Evolutionary conservation across 2,113 vertebrate genomes (phyloP).

Genomic region (Mormyrus lacerda): DNA sequence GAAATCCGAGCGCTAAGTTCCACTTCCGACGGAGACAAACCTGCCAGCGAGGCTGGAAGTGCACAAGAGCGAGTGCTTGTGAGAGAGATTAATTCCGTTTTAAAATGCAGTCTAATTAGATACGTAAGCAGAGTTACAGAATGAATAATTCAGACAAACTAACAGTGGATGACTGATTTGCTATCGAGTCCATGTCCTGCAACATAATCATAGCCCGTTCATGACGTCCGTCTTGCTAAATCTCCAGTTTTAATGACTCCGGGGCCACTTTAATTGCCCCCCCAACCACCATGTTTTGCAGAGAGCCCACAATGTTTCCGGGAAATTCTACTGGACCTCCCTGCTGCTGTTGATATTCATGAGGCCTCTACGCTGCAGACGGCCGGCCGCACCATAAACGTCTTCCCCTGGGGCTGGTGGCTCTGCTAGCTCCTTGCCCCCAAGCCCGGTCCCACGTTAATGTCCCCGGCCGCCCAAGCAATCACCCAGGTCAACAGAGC

Average conservation of each 20-base stretch:
- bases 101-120: conserved; percentile 1
- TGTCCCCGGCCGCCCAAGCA: conserved; percentile 56
- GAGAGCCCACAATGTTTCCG: conserved; percentile 20
- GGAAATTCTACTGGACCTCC: conserved; percentile 33
- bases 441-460: conserved; percentile 52
- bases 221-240: not conserved
- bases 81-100: not conserved
- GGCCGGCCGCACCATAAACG: conserved; percentile 26
- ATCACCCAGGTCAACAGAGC: conserved; percentile 64
- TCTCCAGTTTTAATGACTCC: conserved; percentile 17
- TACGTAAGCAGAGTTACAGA: conserved; percentile 1
- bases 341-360: conserved; percentile 32
- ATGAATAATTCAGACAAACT: conserved; percentile 7
- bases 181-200: not conserved
- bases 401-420: conserved; percentile 41
- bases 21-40: not conserved
- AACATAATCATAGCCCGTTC: not conserved
- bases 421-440: conserved; percentile 43
- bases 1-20: not conserved
- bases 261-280: conserved; percentile 9
- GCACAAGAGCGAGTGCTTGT: not conserved
- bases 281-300: not conserved
- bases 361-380: conserved; percentile 11
- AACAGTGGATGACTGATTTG: not conserved
- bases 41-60: not conserved